A percentile compares a stretch with the other conserved stretches of the same genome.
Conservation (phyloP, 2,888 invertebrate genomes). For the Griposia aprilina region DNA sequence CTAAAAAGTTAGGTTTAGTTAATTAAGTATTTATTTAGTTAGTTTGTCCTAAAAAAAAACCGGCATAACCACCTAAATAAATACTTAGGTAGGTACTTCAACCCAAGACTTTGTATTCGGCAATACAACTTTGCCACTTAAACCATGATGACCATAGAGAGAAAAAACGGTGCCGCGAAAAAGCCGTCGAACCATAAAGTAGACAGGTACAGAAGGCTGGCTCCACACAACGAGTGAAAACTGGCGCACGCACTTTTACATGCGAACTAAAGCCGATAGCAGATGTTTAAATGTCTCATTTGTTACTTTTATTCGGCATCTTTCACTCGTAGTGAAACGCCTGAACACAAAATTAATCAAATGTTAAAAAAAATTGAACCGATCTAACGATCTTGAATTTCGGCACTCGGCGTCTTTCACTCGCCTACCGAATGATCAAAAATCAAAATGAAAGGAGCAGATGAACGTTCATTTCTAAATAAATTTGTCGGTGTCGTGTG, state of each 20-base stretch:
- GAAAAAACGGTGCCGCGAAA: background rate
- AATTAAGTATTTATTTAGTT: no score
- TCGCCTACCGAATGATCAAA: no score
- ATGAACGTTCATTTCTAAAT: background rate
- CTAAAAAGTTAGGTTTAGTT: no score
- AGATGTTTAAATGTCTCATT: accelerated
- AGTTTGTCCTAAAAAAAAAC: background rate
- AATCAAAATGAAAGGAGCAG: background rate
- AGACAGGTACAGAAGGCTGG: background rate
- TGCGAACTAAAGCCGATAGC: no score
- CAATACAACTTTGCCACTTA: constrained; percentile 32
- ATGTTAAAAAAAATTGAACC: background rate
- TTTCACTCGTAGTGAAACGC: background rate
- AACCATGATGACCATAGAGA: constrained; percentile 8
- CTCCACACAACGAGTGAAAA: background rate
- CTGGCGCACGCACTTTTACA: no score
- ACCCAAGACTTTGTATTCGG: constrained; percentile 1
- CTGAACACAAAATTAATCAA: background rate
- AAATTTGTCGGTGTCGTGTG: background rate
- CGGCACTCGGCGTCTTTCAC: no score
- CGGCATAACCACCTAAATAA: constrained; percentile 1
- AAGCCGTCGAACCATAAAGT: background rate
- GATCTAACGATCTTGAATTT: background rate
- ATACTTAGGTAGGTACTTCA: constrained; percentile 30
- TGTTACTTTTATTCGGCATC: background rate